phyloP scores from a whole-genome alignment of 2,888 invertebrate species.

The Patella pellucida region DNA sequence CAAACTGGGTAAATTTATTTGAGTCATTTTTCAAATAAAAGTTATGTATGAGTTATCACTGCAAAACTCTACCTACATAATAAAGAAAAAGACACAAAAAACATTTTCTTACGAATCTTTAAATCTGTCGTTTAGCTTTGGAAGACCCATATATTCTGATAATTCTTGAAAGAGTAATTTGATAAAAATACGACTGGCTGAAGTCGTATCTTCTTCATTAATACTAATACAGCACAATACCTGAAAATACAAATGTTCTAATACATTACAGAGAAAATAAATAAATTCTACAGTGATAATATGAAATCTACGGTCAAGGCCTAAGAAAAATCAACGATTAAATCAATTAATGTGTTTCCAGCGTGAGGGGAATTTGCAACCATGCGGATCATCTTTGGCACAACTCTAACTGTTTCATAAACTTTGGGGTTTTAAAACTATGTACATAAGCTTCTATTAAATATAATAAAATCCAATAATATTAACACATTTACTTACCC shows the following conservation, averaged over 20 bases:
- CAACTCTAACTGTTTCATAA: neutral
- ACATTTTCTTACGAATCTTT: conserved; percentile 84
- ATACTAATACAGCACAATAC: conserved; percentile 89
- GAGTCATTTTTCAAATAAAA: too few species aligned
- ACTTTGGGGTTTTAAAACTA: neutral
- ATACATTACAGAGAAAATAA: neutral
- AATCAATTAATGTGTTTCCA: neutral
- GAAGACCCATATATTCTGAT: conserved; percentile 95
- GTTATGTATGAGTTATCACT: too few species aligned
- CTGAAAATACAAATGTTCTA: conserved; percentile 63
- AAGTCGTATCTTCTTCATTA: conserved; percentile 97
- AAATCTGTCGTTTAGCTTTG: conserved; percentile 89
- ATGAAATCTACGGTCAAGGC: neutral
- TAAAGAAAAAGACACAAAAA: too few species aligned
- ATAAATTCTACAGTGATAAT: neutral
- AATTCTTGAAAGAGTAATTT: conserved; percentile 96
- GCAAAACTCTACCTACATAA: too few species aligned
- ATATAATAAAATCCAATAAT: too few species aligned
- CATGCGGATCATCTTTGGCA: neutral
- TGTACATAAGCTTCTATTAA: neutral
- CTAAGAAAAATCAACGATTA: conserved; percentile 12
- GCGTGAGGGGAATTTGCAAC: neutral
- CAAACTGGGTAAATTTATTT: too few species aligned
- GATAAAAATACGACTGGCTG: conserved; percentile 96
- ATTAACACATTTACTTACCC: conserved; percentile 57